Conservation (phyloP, 2,113 vertebrate genomes). For the Protobothrops mucrosquamatus region DNA sequence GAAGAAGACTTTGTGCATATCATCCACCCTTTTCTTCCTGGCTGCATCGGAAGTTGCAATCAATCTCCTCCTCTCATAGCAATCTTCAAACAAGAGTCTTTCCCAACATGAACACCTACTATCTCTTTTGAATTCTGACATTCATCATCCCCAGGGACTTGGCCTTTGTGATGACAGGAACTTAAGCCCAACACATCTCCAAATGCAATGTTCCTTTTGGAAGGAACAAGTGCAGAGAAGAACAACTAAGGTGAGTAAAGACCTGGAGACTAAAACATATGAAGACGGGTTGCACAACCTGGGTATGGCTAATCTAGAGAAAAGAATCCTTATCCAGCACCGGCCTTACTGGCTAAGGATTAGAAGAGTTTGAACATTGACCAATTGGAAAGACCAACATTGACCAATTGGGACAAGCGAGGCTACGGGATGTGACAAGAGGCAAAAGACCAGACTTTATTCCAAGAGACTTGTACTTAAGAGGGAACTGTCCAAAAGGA, state of each 20-base stretch:
- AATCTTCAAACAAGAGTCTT: background rate
- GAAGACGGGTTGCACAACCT: too few relatives aligned
- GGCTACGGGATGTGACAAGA: background rate
- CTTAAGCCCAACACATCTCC: background rate
- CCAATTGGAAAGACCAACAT: background rate
- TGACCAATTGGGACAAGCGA: background rate
- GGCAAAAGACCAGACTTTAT: background rate
- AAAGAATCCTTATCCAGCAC: background rate
- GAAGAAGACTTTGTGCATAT: constrained; percentile 49
- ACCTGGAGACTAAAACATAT: too few relatives aligned
- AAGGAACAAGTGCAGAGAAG: background rate
- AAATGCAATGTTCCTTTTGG: background rate
- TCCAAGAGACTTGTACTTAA: constrained; percentile 14
- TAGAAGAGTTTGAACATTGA: background rate
- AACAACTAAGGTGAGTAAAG: too few relatives aligned
- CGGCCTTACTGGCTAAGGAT: background rate
- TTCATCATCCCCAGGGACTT: background rate
- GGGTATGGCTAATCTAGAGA: too few relatives aligned
- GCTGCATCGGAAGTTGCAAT: background rate
- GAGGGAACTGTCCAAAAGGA: background rate
- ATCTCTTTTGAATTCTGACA: background rate
- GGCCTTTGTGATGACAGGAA: background rate
- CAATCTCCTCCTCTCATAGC: background rate
- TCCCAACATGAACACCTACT: background rate
- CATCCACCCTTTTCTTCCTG: constrained; percentile 54